Evolutionary conservation across 1,140 invertebrate species (phyloP), one percentile per base, ranked within the genome.

Genomic region (Psix sp.): DNA sequence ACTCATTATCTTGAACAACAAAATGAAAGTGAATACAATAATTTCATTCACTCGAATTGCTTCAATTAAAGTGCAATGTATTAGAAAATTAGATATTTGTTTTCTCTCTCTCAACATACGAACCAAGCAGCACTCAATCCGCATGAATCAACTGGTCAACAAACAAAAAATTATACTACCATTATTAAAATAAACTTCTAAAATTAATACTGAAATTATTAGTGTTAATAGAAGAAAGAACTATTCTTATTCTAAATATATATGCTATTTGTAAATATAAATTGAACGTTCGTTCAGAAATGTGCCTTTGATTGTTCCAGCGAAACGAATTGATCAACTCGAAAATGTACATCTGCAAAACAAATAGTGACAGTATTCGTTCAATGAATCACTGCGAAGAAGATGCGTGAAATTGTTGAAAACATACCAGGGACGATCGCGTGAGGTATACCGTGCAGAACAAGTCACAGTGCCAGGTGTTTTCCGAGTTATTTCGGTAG

Each of bases 401-500:
- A 51, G 59, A 63, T 57, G 59, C 38, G 52, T 62, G 59, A 68
- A 39, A 68, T 56, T 31, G 45, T 39, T 49, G 51, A 65, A 56
- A 59, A 68, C 59, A 59, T 59, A 52, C 43, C 52, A 54, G 35
- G 24, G 45, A 52, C 45, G 33, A 72, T 48, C 57, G 52, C 20
- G 49, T 49, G 42, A 70, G 51, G 35, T 57, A 71, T 43, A 57
- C 38, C 29, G 39, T 63, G 45, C 51, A 65, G 59, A 72, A 65
- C 68, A 51, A 56, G 35, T 13, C 52, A 36, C 17, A 20, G 35
- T 66, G 70, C 70, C 70, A 74, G 70, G 70, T 74, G 70, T 74
- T 66, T 66, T 74, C 62, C 70, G 35, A 74, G 60, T 74, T 74
- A 74, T 74, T 62, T 74, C 56, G 36, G 70, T 74, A 43, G 14